Evolutionary conservation across 2,113 vertebrate species (phyloP).

Genomic region (Boleophthalmus pectinirostris): DNA sequence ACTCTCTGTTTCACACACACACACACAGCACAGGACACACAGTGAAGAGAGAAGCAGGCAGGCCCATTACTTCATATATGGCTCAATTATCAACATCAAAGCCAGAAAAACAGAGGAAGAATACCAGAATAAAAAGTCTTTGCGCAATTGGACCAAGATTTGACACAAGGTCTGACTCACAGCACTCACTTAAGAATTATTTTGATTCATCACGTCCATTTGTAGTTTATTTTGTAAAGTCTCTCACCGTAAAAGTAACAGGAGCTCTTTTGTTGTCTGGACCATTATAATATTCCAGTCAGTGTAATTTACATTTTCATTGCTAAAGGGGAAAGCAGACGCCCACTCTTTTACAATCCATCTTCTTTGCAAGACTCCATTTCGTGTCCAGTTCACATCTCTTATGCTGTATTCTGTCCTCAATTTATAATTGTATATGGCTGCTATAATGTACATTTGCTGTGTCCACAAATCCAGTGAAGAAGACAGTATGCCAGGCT

Average conservation of each 20-base stretch:
- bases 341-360: conserved; percentile 6
- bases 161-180: conserved; percentile 9
- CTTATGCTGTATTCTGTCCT: background rate
- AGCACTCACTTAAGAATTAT: conserved; percentile 5
- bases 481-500: background rate
- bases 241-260: background rate
- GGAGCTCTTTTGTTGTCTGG: background rate
- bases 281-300: conserved; percentile 3
- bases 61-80: conserved; percentile 62
- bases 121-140: conserved; percentile 24
- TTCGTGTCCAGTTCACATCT: conserved; percentile 13
- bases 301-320: conserved; percentile 18
- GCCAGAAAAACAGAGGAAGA: conserved; percentile 34
- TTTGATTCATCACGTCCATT: conserved; percentile 8
- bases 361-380: background rate
- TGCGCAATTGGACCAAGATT: conserved; percentile 22
- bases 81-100: conserved; percentile 67
- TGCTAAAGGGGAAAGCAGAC: conserved; percentile 5
- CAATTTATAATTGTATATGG: conserved; percentile 2
- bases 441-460: conserved; percentile 1
- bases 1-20: background rate
- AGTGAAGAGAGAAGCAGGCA: conserved; percentile 60
- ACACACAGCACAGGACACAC: conserved; percentile 50
- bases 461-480: conserved; percentile 5
- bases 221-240: background rate